Percentiles rank a stretch among this genome's conserved stretches.
These are phyloP conservation scores for Hypsopygia costalis DNA, from an alignment of 2,888 invertebrate genomes.

Conservation along the genomic window DNA sequence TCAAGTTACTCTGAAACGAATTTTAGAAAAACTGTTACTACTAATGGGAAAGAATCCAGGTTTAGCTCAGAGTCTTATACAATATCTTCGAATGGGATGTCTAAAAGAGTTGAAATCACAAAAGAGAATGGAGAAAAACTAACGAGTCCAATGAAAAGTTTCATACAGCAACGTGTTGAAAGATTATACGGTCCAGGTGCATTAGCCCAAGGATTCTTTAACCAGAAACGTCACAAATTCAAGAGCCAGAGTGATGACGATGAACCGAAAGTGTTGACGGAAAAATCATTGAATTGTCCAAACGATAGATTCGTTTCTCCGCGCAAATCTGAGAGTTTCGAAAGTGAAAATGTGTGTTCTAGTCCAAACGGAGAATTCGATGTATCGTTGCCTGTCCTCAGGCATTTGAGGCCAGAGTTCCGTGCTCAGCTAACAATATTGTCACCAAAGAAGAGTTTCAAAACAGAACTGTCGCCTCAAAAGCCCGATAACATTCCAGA, in stretches of 20 bases:
- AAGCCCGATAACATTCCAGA: conserved; percentile 57
- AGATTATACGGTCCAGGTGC: conserved; percentile 93
- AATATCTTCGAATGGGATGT: conserved; percentile 68
- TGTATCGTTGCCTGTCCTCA: conserved; percentile 85
- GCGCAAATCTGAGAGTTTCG: conserved; percentile 42
- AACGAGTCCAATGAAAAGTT: conserved; percentile 83
- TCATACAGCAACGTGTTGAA: conserved; percentile 94
- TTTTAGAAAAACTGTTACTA: conserved; percentile 59
- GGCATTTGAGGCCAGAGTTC: conserved; percentile 92
- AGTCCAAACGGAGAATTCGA: conserved; percentile 56
- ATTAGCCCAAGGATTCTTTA: conserved; percentile 91
- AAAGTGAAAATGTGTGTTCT: conserved; percentile 38
- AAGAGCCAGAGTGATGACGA: conserved; percentile 64
- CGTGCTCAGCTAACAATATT: conserved; percentile 89
- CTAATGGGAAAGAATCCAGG: conserved; percentile 57
- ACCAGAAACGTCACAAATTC: conserved; percentile 79
- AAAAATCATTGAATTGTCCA: conserved; percentile 61
- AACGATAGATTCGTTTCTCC: conserved; percentile 46
- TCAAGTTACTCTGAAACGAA: conserved; percentile 74
- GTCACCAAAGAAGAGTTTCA: conserved; percentile 78
- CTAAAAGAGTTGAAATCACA: conserved; percentile 69
- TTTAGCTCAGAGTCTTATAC: conserved; percentile 66
- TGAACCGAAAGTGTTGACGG: conserved; percentile 57
- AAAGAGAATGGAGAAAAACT: conserved; percentile 71
- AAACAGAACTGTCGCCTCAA: conserved; percentile 52